A percentile compares a stretch with the other conserved stretches of the same genome.
Evolutionary conservation across 2,888 invertebrate species (phyloP).

Genomic region (Scotopteryx bipunctaria): DNA sequence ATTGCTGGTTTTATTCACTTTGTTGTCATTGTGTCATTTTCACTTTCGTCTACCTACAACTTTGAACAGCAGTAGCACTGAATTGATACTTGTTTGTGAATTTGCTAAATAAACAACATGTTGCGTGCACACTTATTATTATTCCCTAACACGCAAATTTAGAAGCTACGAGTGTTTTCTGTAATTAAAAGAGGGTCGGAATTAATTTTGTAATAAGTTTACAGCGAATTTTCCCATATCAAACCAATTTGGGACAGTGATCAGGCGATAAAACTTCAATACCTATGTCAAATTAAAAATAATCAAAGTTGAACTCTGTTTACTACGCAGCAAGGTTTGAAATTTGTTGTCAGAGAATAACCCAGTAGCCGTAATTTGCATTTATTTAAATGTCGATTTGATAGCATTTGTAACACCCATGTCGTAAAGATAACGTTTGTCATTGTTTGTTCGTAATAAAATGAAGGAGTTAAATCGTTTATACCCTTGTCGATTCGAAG

Average conservation of each 20-base stretch:
- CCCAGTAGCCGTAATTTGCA: constrained; percentile 30
- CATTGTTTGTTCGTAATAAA: constrained; percentile 38
- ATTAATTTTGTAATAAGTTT: constrained; percentile 30
- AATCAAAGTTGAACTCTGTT: constrained; percentile 8
- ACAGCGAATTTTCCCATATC: constrained; percentile 28
- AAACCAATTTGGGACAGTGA: constrained; percentile 35
- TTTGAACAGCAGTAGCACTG: neutral
- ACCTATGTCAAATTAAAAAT: constrained; percentile 6
- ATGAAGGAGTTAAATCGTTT: constrained; percentile 29
- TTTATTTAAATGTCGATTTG: constrained; percentile 32
- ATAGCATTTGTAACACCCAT: constrained; percentile 35
- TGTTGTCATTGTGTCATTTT: constrained; percentile 39
- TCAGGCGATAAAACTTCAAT: constrained; percentile 30
- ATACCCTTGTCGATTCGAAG: constrained; percentile 23
- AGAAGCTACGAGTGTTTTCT: constrained; percentile 16
- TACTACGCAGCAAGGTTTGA: neutral
- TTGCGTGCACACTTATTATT: constrained; percentile 18
- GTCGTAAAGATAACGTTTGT: constrained; percentile 38
- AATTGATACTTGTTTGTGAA: constrained; percentile 12
- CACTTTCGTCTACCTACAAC: constrained; percentile 11
- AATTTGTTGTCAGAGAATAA: constrained; percentile 9
- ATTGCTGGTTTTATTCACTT: constrained; percentile 49
- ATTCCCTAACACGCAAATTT: constrained; percentile 13
- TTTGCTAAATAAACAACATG: constrained; percentile 5
- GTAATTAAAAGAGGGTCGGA: constrained; percentile 29